These are phyloP conservation scores for Trachelipus rathkii DNA, from an alignment of 1,140 invertebrate species.

Conservation along the genomic window DNA sequence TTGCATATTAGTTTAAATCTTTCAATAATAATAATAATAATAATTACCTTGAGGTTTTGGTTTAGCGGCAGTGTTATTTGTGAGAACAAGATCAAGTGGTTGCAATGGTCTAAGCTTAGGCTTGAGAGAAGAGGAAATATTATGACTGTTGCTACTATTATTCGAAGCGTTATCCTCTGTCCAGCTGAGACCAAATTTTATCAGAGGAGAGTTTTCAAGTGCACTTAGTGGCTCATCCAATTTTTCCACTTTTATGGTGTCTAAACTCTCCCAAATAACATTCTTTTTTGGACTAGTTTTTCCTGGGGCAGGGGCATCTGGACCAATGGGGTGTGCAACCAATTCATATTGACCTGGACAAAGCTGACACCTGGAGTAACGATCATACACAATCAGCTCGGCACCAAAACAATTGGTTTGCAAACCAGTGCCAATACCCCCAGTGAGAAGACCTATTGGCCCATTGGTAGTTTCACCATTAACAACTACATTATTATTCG, in stretches of 20 bases:
- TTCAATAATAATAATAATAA: too few relatives aligned
- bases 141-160: too few relatives aligned
- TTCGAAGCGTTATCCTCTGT: neutral
- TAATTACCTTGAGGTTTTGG: slow-evolving; percentile 41
- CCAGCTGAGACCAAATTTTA: neutral
- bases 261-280: slow-evolving; percentile 72
- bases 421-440: too few relatives aligned
- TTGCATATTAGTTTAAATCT: too few relatives aligned
- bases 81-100: slow-evolving; percentile 37
- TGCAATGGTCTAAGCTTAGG: slow-evolving; percentile 37
- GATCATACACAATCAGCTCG: too few relatives aligned
- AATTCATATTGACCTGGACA: slow-evolving; percentile 86
- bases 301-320: slow-evolving; percentile 39
- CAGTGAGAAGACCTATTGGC: neutral
- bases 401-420: too few relatives aligned
- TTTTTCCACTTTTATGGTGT: slow-evolving; percentile 53
- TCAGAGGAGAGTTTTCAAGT: neutral
- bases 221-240: neutral
- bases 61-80: slow-evolving; percentile 37
- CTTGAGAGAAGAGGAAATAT: slow-evolving; percentile 22
- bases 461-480: neutral
- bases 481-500: neutral
- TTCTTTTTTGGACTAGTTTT: slow-evolving; percentile 49
- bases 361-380: slow-evolving; percentile 76
- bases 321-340: slow-evolving; percentile 57